Base-by-base conservation (phyloP, 2,797 vertebrate genomes). In the Sarcophilus harrisii region DNA sequence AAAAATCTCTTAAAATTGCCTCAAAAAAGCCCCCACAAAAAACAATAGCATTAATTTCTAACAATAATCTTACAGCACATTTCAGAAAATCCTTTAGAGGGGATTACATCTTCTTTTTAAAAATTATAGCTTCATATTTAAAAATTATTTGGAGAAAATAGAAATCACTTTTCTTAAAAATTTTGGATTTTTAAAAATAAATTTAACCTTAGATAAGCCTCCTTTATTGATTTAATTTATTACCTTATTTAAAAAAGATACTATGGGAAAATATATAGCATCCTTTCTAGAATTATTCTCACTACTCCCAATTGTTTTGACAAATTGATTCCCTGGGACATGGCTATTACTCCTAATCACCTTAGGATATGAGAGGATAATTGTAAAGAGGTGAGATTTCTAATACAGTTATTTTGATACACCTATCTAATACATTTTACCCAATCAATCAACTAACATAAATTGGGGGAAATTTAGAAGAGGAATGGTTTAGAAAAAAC, bases 41-140 rank as follows among this genome's bases (percentile, higher is more conserved):
- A 92, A 93, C 54, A 91, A 58, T n/a, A 62, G 0, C 54, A 49
- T 91, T 90, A 87, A 94, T 90, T 9, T 92, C 58, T 93, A 73
- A 9, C 45, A 92, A n/a, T 62, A 73, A 60, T 73, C 1, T 5
- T 94, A n/a, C 27, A 45, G 89, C 5, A 92, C 58, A 8, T 73
- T 14, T 73, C 30, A 91, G 4, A 27, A 32, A 91, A 66, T 91
- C 91, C 92, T n/a, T 93, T 73, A 93, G 21, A 94, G 16, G 81
- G 4, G 0, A 4, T 93, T 93, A 94, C 0, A 32, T 94, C 96
- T 90, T 54, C 11, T 4, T 94, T 54, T 52, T 90, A 93, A 3
- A n/a, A 93, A 54, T 91, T 92, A 57, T 92, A 27, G 12, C 92
- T 60, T 59, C 6, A 12, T 92, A 93, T 55, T 91, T 93, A 96